Base-by-base conservation (phyloP, 2,113 vertebrate species). In the Callipepla californica region DNA sequence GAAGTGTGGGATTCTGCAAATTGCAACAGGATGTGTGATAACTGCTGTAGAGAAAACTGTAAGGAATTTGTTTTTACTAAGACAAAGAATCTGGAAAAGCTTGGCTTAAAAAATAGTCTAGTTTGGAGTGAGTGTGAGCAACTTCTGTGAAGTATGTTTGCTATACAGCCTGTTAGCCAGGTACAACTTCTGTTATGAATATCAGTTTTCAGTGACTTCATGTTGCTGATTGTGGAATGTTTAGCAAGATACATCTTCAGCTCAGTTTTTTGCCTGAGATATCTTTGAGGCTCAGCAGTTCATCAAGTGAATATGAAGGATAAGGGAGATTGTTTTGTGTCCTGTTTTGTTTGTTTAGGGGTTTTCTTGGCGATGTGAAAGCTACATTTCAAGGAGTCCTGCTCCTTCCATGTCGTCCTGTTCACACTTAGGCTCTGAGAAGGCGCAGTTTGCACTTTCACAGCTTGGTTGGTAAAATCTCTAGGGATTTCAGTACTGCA, bases 1-100 rank as follows among this genome's bases (percentile, higher is more conserved):
- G 99, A 99, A 96, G 98, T 99, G 6, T 99, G 99, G 99, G 98
- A 99, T 30, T 97, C 99, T 45, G 96, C 98, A 32, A 98, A 97
- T 34, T 99, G 99, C 90, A 98, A 98, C 95, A 95, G 97, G 94
- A 99, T 99, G 98, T 99, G 99, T 93, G 99, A 99, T 45, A 98
- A 98, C 66, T 99, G 99, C 96, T 96, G 97, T 17, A 97, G 97
- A 77, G 97, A 97, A 26, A 94, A 92, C 62, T 93, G 99, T 99
- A 81, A 97, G 98, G 97, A 45, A 62, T 11, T 18, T 40, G 51
- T 21, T 67, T 80, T 42, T 59, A 48, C 78, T 70, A 21, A 61
- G 62, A 32, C 42, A 61, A 50, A 51, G 18, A 73, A 58, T 12
- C 2, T 6, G 9, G 40, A 18, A 23, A 73, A 62, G 58, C 14